Conservation (phyloP, 2,888 invertebrate species). For the Chalcis sispes region DNA sequence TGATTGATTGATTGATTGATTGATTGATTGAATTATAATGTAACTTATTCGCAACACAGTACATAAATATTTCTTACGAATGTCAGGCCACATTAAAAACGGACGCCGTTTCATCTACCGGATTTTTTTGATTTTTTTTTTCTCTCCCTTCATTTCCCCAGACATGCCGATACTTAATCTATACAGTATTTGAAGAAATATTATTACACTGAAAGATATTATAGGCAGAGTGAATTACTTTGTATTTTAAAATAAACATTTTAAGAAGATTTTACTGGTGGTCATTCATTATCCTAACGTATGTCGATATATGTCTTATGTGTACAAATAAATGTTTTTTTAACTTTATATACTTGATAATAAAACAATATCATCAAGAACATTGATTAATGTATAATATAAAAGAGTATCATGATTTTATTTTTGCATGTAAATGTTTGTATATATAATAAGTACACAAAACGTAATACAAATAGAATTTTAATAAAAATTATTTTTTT, state of each 20-base stretch:
- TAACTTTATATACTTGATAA: too few species aligned
- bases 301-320: too few species aligned
- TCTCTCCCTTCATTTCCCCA: slow-evolving; percentile 16
- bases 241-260: slow-evolving; percentile 61
- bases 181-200: slow-evolving; percentile 59
- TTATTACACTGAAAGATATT: slow-evolving; percentile 59
- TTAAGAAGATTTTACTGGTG: slow-evolving; percentile 52
- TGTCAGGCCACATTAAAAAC: slow-evolving; percentile 54
- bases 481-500: too few species aligned
- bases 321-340: too few species aligned
- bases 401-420: too few species aligned
- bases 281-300: slow-evolving; percentile 46
- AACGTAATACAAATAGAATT: too few species aligned
- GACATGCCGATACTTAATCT: slow-evolving; percentile 59
- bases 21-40: slow-evolving; percentile 52
- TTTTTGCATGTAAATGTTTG: too few species aligned
- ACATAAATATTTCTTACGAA: slow-evolving; percentile 56
- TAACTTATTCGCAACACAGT: slow-evolving; percentile 57
- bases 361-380: too few species aligned
- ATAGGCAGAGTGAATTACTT: slow-evolving; percentile 60
- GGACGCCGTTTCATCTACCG: slow-evolving; percentile 49
- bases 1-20: too few species aligned
- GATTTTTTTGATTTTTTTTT: slow-evolving; percentile 48
- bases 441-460: too few species aligned
- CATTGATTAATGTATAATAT: too few species aligned